Conservation (phyloP, 2,113 vertebrate genomes). For the Ciconia maguari region DNA sequence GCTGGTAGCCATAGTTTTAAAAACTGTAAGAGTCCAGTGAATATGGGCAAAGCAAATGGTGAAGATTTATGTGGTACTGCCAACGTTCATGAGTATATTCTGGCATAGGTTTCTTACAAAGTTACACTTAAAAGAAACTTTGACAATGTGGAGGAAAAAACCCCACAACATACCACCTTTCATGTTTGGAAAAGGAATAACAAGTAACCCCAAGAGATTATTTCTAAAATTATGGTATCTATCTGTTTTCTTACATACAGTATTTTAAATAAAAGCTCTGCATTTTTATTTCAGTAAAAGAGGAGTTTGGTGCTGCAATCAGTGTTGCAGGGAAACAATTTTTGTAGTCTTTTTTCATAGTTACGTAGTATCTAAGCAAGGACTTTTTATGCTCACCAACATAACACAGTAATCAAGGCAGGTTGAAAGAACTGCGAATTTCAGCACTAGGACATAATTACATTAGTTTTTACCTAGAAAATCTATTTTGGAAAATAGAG, state of each 20-base stretch:
- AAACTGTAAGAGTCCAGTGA: rapidly evolving
- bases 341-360: neutral
- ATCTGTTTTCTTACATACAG: rapidly evolving
- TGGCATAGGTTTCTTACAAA: rapidly evolving
- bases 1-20: neutral
- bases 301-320: neutral
- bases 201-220: rapidly evolving
- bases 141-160: rapidly evolving
- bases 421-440: neutral
- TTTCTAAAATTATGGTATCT: rapidly evolving
- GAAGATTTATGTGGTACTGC: rapidly evolving
- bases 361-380: rapidly evolving
- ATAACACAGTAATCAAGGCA: rapidly evolving
- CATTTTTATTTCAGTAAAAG: neutral
- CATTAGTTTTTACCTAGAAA: neutral
- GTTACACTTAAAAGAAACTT: neutral
- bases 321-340: neutral
- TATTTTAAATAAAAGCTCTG: neutral
- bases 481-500: neutral
- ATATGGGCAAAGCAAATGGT: no score
- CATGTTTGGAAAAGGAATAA: rapidly evolving
- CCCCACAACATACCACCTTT: rapidly evolving
- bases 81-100: rapidly evolving
- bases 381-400: neutral
- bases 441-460: neutral